Conservation (phyloP, 2,113 vertebrate species). For the Anhinga anhinga region DNA sequence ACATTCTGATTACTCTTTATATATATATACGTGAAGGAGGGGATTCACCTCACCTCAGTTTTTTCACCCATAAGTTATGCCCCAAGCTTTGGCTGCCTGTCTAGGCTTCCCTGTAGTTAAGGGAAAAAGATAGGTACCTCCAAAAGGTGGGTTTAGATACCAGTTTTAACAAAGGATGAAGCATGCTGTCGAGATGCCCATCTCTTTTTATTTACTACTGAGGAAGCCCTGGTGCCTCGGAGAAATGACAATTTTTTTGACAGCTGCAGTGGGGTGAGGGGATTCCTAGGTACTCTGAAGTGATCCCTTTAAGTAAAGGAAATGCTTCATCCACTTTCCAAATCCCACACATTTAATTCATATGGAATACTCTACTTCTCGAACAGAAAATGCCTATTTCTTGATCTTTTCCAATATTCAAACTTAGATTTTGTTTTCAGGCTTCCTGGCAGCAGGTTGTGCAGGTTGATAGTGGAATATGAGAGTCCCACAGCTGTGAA, state of each 20-base stretch:
- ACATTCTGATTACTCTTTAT: neutral
- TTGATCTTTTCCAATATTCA: neutral
- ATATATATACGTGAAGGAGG: neutral
- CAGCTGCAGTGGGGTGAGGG: neutral
- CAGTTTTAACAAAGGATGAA: neutral
- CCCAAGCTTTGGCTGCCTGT: neutral
- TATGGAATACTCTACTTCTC: neutral
- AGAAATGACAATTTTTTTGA: neutral
- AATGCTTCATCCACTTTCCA: neutral
- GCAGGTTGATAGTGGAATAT: neutral
- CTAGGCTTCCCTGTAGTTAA: neutral
- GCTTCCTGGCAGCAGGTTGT: neutral
- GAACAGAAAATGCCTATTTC: neutral
- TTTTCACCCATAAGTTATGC: neutral
- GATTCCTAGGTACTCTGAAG: neutral
- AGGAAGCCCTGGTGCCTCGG: neutral
- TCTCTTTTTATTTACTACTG: neutral
- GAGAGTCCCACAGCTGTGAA: conserved; percentile 14
- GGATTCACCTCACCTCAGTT: neutral
- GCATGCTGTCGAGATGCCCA: neutral
- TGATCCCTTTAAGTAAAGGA: neutral
- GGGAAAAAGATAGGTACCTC: neutral
- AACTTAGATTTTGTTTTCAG: conserved; percentile 28
- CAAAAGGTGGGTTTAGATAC: neutral
- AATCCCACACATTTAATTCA: neutral